Percentiles rank a stretch among this genome's conserved stretches.
These are phyloP conservation scores for Aphidius gifuensis DNA, from an alignment of 1,140 invertebrate genomes.

Conservation along the genomic window DNA sequence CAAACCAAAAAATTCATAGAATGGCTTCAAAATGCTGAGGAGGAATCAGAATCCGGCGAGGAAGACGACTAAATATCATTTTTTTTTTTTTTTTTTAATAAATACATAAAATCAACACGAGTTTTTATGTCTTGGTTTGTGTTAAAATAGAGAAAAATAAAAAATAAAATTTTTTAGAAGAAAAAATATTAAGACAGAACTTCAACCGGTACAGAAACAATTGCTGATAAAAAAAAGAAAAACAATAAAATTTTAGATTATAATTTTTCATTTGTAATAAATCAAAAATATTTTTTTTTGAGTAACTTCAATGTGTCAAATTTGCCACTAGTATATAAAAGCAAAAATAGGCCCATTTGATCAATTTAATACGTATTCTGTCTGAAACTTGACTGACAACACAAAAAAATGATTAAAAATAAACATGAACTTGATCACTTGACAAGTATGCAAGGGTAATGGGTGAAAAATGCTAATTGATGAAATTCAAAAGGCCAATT, in stretches of 20 bases:
- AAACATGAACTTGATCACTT: conserved; percentile 11
- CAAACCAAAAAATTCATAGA: conserved; percentile 97
- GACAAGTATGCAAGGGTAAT: conserved; percentile 21
- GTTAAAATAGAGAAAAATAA: conserved; percentile 33
- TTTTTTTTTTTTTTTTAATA: conserved; percentile 11
- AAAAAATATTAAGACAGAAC: too few relatives aligned
- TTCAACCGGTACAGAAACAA: too few relatives aligned
- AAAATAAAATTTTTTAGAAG: neutral
- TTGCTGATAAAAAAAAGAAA: too few relatives aligned
- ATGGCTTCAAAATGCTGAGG: conserved; percentile 94
- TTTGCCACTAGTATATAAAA: neutral
- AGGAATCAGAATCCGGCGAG: conserved; percentile 66
- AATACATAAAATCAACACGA: neutral
- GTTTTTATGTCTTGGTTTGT: conserved; percentile 36
- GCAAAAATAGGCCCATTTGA: neutral
- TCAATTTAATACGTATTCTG: neutral
- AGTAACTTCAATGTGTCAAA: neutral
- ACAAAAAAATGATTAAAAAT: conserved; percentile 11
- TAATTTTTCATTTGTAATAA: neutral
- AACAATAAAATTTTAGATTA: neutral
- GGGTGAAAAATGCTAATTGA: conserved; percentile 6
- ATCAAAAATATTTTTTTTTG: neutral
- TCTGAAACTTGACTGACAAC: conserved; percentile 18
- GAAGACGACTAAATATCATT: conserved; percentile 47
- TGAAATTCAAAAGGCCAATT: too few relatives aligned